Conservation (phyloP, 2,113 vertebrate genomes). For the Cyphomyrus discorhynchus region DNA sequence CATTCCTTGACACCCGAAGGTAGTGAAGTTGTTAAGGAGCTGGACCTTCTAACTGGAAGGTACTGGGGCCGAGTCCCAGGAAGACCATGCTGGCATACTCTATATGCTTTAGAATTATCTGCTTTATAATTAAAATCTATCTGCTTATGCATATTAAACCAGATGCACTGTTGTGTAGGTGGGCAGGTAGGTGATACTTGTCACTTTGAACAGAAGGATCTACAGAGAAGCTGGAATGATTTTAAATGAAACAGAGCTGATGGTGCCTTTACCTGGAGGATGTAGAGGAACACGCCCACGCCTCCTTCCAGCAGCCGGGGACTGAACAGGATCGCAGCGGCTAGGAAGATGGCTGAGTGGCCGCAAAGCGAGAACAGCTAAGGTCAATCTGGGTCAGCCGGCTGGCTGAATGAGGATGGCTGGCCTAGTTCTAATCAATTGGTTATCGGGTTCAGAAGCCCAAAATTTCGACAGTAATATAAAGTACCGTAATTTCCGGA, state of each 20-base stretch:
- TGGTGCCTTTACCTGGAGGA: slow-evolving; percentile 61
- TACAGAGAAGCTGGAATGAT: not conserved
- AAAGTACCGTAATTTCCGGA: too few species aligned
- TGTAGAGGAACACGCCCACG: slow-evolving; percentile 49
- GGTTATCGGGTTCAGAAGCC: not conserved
- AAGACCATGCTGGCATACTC: not conserved
- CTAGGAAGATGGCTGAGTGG: slow-evolving; percentile 58
- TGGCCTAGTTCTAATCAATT: slow-evolving; percentile 1
- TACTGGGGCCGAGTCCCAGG: not conserved
- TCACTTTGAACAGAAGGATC: not conserved
- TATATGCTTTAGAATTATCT: not conserved
- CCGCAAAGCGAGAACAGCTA: not conserved
- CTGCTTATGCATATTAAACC: not conserved
- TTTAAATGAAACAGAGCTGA: not conserved
- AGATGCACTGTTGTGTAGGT: not conserved
- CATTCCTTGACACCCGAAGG: not conserved
- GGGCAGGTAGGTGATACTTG: not conserved
- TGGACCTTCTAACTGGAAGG: not conserved
- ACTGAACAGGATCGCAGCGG: slow-evolving; percentile 49
- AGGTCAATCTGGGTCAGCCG: not conserved
- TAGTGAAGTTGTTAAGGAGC: not conserved
- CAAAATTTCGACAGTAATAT: not conserved
- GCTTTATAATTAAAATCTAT: not conserved
- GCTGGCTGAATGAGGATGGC: not conserved
- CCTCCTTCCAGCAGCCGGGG: slow-evolving; percentile 39